Conservation (phyloP, 2,888 invertebrate species). For the Dromius quadrimaculatus region DNA sequence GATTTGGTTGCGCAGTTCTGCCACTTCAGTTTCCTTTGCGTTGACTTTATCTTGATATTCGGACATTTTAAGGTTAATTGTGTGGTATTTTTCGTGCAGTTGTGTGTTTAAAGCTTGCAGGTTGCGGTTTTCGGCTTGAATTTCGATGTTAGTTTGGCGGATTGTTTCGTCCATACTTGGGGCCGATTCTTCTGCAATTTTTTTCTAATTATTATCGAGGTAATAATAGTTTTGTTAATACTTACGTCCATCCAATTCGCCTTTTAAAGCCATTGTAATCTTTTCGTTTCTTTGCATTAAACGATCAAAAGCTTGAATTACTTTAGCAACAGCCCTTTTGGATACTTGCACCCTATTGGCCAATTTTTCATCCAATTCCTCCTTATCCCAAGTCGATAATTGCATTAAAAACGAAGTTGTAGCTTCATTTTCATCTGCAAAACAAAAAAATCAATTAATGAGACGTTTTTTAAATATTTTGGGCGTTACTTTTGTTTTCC, state of each 20-base stretch:
- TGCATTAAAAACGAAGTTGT: constrained; percentile 96
- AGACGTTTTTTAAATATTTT: neutral
- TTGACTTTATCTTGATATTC: constrained; percentile 90
- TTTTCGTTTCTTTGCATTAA: constrained; percentile 96
- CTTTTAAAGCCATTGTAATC: constrained; percentile 88
- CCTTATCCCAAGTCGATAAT: constrained; percentile 97
- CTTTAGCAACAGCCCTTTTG: constrained; percentile 95
- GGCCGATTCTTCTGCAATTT: constrained; percentile 70
- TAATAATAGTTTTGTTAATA: constrained; percentile 44
- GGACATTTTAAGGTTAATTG: constrained; percentile 89
- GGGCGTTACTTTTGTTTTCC: constrained; percentile 86
- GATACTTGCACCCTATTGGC: constrained; percentile 97
- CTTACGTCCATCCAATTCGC: constrained; percentile 79
- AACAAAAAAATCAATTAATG: constrained; percentile 25
- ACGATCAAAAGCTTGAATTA: constrained; percentile 96
- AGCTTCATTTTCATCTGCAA: constrained; percentile 92
- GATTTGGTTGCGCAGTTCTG: constrained; percentile 94
- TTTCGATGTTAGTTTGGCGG: constrained; percentile 85
- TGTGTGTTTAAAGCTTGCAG: constrained; percentile 92
- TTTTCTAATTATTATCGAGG: neutral
- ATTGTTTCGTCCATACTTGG: constrained; percentile 85
- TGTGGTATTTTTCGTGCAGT: constrained; percentile 93
- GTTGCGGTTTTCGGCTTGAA: constrained; percentile 90
- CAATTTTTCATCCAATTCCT: constrained; percentile 95
- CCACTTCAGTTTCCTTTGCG: constrained; percentile 93